phyloP scores from a whole-genome alignment of 2,797 vertebrate genomes.

The Myripristis jacobus region DNA sequence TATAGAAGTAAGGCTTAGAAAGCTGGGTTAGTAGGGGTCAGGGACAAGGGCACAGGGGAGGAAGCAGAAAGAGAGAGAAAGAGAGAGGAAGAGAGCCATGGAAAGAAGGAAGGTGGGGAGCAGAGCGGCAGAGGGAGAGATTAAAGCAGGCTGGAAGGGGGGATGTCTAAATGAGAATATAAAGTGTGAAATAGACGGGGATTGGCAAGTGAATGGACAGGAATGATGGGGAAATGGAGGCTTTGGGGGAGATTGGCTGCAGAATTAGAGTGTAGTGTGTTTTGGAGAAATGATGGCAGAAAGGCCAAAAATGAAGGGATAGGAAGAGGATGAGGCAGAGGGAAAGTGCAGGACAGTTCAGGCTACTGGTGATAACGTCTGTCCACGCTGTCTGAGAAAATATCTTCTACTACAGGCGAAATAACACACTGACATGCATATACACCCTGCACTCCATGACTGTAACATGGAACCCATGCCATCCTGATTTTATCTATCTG shows the following conservation, averaged over 20 bases:
- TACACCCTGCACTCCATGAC: slow-evolving; percentile 14
- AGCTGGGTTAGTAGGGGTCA: slow-evolving; percentile 48
- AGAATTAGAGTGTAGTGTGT: slow-evolving; percentile 57
- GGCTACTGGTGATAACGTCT: slow-evolving; percentile 47
- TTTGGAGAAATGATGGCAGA: slow-evolving; percentile 46
- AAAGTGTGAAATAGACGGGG: slow-evolving; percentile 49
- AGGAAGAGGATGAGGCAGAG: slow-evolving; percentile 56
- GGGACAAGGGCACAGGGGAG: slow-evolving; percentile 44
- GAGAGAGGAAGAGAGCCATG: slow-evolving; percentile 30
- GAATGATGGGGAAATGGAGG: slow-evolving; percentile 64
- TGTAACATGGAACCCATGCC: slow-evolving; percentile 24
- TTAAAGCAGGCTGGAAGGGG: background rate
- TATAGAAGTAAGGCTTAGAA: slow-evolving; percentile 43
- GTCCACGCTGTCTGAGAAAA: slow-evolving; percentile 54
- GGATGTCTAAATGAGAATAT: slow-evolving; percentile 61
- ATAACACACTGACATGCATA: slow-evolving; percentile 29
- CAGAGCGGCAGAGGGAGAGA: slow-evolving; percentile 28
- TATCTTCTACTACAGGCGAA: slow-evolving; percentile 39
- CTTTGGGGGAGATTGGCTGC: slow-evolving; percentile 68
- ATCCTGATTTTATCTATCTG: slow-evolving; percentile 10
- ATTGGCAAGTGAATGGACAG: slow-evolving; percentile 73
- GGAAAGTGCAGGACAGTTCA: slow-evolving; percentile 49
- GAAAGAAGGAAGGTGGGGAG: too few relatives aligned
- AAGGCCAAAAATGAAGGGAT: slow-evolving; percentile 58
- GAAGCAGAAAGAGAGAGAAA: slow-evolving; percentile 38